Evolutionary conservation across 2,113 vertebrate species (phyloP).

Genomic region (Benitochromis conjunctus): DNA sequence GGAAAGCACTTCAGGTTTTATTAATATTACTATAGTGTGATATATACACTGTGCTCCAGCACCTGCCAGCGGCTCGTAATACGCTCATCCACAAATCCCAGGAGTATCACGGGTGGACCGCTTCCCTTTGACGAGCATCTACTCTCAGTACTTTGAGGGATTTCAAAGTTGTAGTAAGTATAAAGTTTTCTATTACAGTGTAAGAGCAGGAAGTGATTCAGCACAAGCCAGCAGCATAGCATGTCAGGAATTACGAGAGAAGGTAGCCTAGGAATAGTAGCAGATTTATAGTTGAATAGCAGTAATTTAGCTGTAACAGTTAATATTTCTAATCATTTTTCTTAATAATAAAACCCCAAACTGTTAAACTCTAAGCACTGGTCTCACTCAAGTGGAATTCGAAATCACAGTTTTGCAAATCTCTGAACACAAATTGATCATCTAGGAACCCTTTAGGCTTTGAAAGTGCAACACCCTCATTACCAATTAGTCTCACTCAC

Average conservation of each 20-base stretch:
- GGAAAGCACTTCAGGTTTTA: conserved; percentile 22
- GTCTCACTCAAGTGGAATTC: background rate
- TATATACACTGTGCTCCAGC: background rate
- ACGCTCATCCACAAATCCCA: background rate
- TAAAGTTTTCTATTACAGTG: conserved; percentile 25
- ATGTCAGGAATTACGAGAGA: background rate
- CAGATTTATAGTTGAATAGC: background rate
- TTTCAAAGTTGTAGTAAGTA: conserved; percentile 12
- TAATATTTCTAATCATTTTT: background rate
- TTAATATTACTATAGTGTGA: conserved; percentile 8
- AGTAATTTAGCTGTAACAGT: background rate
- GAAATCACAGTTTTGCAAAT: background rate
- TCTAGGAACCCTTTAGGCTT: background rate
- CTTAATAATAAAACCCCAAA: background rate
- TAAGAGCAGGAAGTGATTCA: background rate
- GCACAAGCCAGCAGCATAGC: background rate
- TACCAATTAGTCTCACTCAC: background rate
- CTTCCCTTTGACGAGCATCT: conserved; percentile 3
- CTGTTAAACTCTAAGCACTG: background rate
- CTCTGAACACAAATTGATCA: background rate
- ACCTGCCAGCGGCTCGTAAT: background rate
- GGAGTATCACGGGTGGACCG: background rate
- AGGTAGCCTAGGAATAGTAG: background rate
- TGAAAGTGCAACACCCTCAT: background rate
- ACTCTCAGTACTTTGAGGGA: background rate